Conservation (phyloP, 2,797 vertebrate species). For the Acipenser ruthenus region DNA sequence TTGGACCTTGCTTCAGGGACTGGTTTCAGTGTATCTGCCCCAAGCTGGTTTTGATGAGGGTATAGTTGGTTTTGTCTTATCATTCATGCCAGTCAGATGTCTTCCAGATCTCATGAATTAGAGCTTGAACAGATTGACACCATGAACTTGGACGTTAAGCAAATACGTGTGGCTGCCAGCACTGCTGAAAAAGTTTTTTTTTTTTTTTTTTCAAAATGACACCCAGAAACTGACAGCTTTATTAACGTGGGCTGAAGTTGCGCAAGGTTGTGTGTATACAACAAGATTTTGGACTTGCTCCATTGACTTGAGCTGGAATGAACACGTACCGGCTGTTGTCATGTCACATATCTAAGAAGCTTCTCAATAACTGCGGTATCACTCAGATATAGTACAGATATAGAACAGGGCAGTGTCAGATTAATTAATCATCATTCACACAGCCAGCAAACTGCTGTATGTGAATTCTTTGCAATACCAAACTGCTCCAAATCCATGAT, state of each 20-base stretch:
- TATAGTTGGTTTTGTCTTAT: background rate
- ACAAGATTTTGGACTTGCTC: slow-evolving; percentile 1
- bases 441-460: too few relatives aligned
- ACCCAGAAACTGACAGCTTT: background rate
- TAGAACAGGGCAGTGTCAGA: too few relatives aligned
- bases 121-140: background rate
- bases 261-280: too few relatives aligned
- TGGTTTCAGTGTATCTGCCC: too few relatives aligned
- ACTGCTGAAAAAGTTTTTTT: background rate
- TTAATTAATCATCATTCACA: too few relatives aligned
- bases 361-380: background rate
- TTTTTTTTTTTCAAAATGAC: background rate
- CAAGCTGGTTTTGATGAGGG: too few relatives aligned
- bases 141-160: background rate
- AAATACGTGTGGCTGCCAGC: background rate
- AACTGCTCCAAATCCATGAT: too few relatives aligned
- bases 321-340: background rate
- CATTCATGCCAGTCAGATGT: background rate
- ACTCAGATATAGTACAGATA: too few relatives aligned
- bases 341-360: background rate
- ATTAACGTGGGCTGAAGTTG: background rate
- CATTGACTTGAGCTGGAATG: background rate
- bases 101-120: background rate
- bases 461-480: too few relatives aligned
- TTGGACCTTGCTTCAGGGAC: too few relatives aligned